phyloP scores from a whole-genome alignment of 2,888 invertebrate species.

The Melieria omissa region DNA sequence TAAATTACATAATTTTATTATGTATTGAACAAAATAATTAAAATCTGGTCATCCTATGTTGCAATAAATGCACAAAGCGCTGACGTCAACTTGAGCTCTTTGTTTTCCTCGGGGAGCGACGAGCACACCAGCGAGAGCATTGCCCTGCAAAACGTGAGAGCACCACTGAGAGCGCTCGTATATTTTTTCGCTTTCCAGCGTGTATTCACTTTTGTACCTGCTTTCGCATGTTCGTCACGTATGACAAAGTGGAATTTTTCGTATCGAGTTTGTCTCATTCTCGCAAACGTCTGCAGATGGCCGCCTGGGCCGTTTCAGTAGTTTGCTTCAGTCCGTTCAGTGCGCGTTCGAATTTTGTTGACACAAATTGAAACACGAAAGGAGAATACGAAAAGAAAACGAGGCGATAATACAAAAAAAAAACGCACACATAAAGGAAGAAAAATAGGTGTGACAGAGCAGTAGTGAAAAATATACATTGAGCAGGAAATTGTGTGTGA shows the following conservation, averaged over 20 bases:
- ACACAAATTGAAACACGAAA: conserved; percentile 45
- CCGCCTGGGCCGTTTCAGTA: conserved; percentile 40
- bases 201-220: conserved; percentile 1
- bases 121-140: not conserved
- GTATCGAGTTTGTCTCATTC: conserved; percentile 52
- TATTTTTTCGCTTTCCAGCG: not conserved
- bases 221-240: conserved; percentile 27
- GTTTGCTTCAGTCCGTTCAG: conserved; percentile 41
- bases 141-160: no score
- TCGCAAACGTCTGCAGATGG: conserved; percentile 45
- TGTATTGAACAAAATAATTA: no score
- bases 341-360: conserved; percentile 46
- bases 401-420: conserved; percentile 35
- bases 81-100: conserved; percentile 7
- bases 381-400: conserved; percentile 23
- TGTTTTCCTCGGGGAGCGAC: not conserved
- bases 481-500: conserved; percentile 22
- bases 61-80: not conserved
- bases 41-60: not conserved
- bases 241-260: conserved; percentile 9
- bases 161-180: conserved; percentile 20
- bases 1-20: no score
- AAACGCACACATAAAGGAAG: conserved; percentile 43
- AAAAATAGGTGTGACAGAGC: conserved; percentile 50
- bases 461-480: conserved; percentile 33